These are phyloP conservation scores for Plecotus auritus DNA, from an alignment of 2,113 vertebrate species.

Conservation along the genomic window DNA sequence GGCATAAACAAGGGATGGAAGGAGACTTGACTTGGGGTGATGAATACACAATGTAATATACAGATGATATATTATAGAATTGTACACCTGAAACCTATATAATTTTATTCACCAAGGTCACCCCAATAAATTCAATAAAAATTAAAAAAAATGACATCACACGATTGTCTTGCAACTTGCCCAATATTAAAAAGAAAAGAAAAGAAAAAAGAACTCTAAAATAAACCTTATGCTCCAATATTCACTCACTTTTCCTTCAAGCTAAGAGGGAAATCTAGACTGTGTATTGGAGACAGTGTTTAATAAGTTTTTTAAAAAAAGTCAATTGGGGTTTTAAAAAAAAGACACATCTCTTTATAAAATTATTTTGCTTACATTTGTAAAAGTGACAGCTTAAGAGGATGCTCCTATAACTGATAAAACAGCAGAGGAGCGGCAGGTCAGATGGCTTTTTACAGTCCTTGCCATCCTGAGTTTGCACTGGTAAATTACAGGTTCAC, in stretches of 20 bases:
- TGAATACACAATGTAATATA: neutral
- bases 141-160: neutral
- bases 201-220: slow-evolving; percentile 64
- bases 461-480: neutral
- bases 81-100: neutral
- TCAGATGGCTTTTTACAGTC: slow-evolving; percentile 7
- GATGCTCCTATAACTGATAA: slow-evolving; percentile 36
- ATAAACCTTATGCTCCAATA: slow-evolving; percentile 75
- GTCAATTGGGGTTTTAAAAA: too few species aligned
- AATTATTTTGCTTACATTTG: slow-evolving; percentile 67
- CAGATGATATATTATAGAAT: neutral
- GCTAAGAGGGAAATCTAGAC: slow-evolving; percentile 75
- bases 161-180: neutral
- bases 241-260: slow-evolving; percentile 68
- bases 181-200: neutral
- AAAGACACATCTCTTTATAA: slow-evolving; percentile 47
- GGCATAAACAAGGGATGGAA: neutral
- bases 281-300: slow-evolving; percentile 58
- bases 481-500: slow-evolving; percentile 19
- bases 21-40: neutral
- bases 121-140: neutral
- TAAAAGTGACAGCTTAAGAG: slow-evolving; percentile 67
- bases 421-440: neutral
- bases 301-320: slow-evolving; percentile 61
- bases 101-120: neutral